Evolutionary conservation across 1,140 invertebrate species (phyloP).

Genomic region (Drosophila tristis): DNA sequence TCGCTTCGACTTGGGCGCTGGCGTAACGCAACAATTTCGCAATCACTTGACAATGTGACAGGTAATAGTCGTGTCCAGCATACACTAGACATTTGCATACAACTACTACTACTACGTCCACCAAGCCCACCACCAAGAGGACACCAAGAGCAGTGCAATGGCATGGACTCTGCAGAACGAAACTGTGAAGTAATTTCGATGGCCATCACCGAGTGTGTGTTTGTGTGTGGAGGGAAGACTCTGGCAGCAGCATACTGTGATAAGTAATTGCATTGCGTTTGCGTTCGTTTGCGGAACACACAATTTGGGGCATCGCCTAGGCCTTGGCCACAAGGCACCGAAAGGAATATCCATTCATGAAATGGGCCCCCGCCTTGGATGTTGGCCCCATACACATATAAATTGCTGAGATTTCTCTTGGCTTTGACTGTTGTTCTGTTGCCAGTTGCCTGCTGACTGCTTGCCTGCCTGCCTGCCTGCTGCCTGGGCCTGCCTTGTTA

Average conservation of each 20-base stretch:
- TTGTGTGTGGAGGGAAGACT: slow-evolving; percentile 27
- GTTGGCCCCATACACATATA: slow-evolving; percentile 45
- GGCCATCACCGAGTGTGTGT: slow-evolving; percentile 21
- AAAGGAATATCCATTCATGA: slow-evolving; percentile 60
- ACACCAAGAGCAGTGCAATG: too few relatives aligned
- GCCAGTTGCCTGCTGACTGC: too few relatives aligned
- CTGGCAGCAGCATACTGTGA: slow-evolving; percentile 69
- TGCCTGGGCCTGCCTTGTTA: slow-evolving; percentile 52
- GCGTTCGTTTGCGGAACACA: slow-evolving; percentile 19
- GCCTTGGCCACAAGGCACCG: slow-evolving; percentile 5
- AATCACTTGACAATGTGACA: slow-evolving; percentile 83
- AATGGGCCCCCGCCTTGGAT: slow-evolving; percentile 52
- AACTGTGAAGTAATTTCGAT: slow-evolving; percentile 72
- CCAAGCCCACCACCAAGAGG: too few relatives aligned
- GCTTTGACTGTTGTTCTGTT: slow-evolving; percentile 37
- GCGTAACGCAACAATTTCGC: slow-evolving; percentile 82
- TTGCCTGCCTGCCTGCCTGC: not conserved
- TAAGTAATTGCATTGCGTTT: slow-evolving; percentile 79
- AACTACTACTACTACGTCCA: slow-evolving; percentile 34
- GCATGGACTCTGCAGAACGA: slow-evolving; percentile 15
- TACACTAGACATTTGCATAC: slow-evolving; percentile 70
- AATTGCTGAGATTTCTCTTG: slow-evolving; percentile 68
- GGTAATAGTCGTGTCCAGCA: slow-evolving; percentile 81
- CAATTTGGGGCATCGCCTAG: slow-evolving; percentile 60
- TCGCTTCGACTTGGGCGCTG: slow-evolving; percentile 42